Percentiles rank a stretch among this genome's conserved stretches.
These are phyloP conservation scores for Pteromalus puparum DNA, from an alignment of 1,140 invertebrate genomes.

Conservation along the genomic window DNA sequence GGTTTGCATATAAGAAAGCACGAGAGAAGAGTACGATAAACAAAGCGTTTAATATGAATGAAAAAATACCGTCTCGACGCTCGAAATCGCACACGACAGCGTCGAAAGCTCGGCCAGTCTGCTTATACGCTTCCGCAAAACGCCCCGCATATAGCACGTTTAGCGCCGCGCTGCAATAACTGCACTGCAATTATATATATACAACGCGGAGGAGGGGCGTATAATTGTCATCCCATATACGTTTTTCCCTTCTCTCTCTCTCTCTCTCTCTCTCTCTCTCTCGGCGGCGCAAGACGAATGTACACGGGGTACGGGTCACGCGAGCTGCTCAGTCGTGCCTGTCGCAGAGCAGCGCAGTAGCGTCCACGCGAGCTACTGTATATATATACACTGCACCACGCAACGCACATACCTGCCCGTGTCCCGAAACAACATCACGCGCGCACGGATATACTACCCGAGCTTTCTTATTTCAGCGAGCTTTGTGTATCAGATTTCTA, in stretches of 20 bases:
- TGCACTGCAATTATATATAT: constrained; percentile 67
- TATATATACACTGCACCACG: not conserved
- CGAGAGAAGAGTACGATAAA: not conserved
- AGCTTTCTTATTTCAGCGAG: not conserved
- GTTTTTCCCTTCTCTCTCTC: constrained; percentile 59
- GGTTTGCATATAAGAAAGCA: too few species aligned
- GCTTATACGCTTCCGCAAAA: not conserved
- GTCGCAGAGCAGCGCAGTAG: constrained; percentile 65
- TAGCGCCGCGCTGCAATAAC: constrained; percentile 61
- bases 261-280: too few species aligned
- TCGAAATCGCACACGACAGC: too few species aligned
- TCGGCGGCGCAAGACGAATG: constrained; percentile 33
- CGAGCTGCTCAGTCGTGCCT: constrained; percentile 71
- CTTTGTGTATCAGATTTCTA: constrained; percentile 72
- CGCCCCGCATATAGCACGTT: constrained; percentile 58
- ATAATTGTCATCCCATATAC: constrained; percentile 75
- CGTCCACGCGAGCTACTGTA: constrained; percentile 69
- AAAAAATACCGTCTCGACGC: too few species aligned
- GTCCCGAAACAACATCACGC: constrained; percentile 14
- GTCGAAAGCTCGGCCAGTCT: constrained; percentile 34
- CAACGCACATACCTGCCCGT: not conserved
- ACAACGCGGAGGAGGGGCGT: constrained; percentile 52
- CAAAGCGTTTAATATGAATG: not conserved
- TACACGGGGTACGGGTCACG: constrained; percentile 64
- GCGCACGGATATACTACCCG: not conserved